Conservation (phyloP, 2,888 invertebrate genomes). For the Cataglyphis livida region DNA sequence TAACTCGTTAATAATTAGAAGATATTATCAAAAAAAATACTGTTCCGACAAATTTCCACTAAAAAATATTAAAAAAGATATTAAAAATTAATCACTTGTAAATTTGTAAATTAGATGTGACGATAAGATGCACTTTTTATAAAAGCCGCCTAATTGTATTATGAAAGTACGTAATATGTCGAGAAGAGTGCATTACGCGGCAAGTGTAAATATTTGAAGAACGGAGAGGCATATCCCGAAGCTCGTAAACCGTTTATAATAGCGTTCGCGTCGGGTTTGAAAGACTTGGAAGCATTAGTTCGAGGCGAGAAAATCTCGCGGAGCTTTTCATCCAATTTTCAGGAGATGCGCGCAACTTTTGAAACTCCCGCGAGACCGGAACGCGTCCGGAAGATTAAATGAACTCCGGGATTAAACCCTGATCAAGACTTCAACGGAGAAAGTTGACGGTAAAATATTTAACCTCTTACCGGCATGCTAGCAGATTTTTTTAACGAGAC, state of each 20-base stretch:
- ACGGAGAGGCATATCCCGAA: background rate
- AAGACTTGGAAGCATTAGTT: conserved; percentile 36
- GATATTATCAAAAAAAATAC: background rate
- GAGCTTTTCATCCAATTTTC: conserved; percentile 57
- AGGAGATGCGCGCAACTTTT: conserved; percentile 43
- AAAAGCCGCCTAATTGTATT: conserved; percentile 20
- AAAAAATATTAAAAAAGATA: background rate
- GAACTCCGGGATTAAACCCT: conserved; percentile 50
- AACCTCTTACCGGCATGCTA: conserved; percentile 20
- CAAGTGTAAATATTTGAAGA: conserved; percentile 43
- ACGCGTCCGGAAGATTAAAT: conserved; percentile 46
- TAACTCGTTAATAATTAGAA: background rate
- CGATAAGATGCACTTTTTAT: background rate
- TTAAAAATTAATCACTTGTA: background rate
- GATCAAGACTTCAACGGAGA: conserved; percentile 39
- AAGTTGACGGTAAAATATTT: conserved; percentile 48
- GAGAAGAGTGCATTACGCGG: conserved; percentile 27
- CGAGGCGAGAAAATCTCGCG: conserved; percentile 45
- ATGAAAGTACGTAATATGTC: conserved; percentile 9
- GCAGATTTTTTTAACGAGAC: conserved; percentile 33
- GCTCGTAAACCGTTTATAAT: conserved; percentile 43
- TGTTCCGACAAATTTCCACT: background rate
- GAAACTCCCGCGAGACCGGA: conserved; percentile 50
- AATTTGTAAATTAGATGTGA: background rate
- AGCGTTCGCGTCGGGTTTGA: conserved; percentile 10